These are phyloP conservation scores for Dryococelus australis DNA, from an alignment of 2,888 invertebrate species.

Conservation along the genomic window DNA sequence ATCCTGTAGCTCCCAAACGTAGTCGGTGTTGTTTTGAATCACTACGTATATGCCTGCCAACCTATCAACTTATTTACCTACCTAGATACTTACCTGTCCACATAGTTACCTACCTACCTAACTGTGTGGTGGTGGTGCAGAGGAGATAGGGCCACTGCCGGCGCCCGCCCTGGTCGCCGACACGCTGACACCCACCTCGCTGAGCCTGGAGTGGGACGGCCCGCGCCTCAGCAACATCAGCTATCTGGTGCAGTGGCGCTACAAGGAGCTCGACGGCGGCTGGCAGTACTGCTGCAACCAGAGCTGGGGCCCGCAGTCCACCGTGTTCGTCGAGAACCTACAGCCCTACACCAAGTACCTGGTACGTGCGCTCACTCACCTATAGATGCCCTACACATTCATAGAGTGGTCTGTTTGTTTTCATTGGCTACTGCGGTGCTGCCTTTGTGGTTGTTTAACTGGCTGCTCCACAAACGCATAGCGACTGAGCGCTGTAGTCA, in stretches of 20 bases:
- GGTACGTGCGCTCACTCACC: slow-evolving; percentile 63
- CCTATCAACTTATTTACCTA: too few species aligned
- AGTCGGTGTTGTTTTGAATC: too few species aligned
- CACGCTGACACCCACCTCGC: slow-evolving; percentile 76
- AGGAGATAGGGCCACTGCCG: slow-evolving; percentile 72
- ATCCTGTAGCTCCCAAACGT: too few species aligned
- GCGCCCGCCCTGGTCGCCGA: slow-evolving; percentile 82
- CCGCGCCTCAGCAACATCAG: slow-evolving; percentile 53
- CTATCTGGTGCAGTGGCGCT: slow-evolving; percentile 77
- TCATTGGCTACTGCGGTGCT: too few species aligned
- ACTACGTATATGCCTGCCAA: too few species aligned
- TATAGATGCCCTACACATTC: too few species aligned
- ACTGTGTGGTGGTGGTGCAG: slow-evolving; percentile 53
- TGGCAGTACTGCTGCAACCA: slow-evolving; percentile 87
- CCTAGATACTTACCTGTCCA: too few species aligned
- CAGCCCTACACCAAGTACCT: slow-evolving; percentile 90
- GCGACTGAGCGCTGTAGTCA: too few species aligned
- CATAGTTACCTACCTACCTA: too few species aligned
- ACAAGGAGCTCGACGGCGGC: slow-evolving; percentile 71
- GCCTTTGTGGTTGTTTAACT: too few species aligned
- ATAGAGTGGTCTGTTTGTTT: too few species aligned
- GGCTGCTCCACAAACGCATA: too few species aligned
- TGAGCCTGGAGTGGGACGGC: slow-evolving; percentile 80
- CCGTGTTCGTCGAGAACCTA: slow-evolving; percentile 77
- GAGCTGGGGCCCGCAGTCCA: slow-evolving; percentile 67